Conservation (phyloP, 2,797 vertebrate species). For the Ataeniobius toweri region DNA sequence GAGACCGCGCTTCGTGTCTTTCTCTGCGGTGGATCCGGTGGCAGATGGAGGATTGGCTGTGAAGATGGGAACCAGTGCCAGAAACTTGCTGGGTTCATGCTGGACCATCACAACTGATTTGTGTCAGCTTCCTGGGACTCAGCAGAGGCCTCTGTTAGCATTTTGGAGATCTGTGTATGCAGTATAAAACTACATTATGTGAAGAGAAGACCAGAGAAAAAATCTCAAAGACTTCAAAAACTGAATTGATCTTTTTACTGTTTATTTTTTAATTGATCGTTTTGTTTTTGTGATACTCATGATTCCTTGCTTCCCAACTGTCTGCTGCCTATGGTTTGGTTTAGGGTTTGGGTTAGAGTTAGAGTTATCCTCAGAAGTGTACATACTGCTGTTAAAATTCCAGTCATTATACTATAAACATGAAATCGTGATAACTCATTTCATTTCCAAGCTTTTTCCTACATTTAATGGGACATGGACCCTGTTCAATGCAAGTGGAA, state of each 20-base stretch:
- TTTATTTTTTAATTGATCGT: not conserved
- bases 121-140: conserved; percentile 45
- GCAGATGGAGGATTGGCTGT: conserved; percentile 74
- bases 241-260: not conserved
- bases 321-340: not conserved
- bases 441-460: no score
- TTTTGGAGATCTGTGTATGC: conserved; percentile 32
- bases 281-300: not conserved
- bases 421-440: no score
- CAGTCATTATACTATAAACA: no score
- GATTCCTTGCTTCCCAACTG: not conserved
- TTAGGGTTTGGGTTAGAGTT: no score
- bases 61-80: conserved; percentile 49
- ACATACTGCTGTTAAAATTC: no score
- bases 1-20: not conserved
- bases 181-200: conserved; percentile 19
- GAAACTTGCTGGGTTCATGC: conserved; percentile 62
- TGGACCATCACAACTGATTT: conserved; percentile 60
- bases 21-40: conserved; percentile 63
- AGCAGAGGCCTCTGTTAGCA: conserved; percentile 62
- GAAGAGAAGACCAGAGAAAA: not conserved
- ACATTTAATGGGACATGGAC: no score
- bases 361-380: no score
- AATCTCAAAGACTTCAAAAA: not conserved
- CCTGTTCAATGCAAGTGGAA: no score